Conservation (phyloP, 1,140 invertebrate species). For the Zaprionus ornatus region DNA sequence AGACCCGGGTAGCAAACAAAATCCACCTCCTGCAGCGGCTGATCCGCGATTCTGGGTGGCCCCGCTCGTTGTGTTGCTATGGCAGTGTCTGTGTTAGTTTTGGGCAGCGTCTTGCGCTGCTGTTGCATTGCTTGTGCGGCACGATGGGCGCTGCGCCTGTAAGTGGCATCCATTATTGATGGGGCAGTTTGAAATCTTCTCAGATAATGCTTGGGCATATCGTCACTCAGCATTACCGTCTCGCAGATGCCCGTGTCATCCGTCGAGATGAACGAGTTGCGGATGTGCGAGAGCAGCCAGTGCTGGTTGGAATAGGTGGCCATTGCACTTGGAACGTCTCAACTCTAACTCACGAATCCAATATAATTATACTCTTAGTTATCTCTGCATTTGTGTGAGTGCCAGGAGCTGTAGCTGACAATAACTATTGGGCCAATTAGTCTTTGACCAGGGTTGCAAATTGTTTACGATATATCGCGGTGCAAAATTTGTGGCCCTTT, state of each 20-base stretch:
- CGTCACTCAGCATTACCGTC: slow-evolving; percentile 90
- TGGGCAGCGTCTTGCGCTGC: slow-evolving; percentile 33
- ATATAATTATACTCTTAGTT: slow-evolving; percentile 50
- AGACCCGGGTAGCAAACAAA: slow-evolving; percentile 90
- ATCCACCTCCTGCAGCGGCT: slow-evolving; percentile 84
- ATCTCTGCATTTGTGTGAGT: slow-evolving; percentile 52
- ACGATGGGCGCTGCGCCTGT: slow-evolving; percentile 52
- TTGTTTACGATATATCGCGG: slow-evolving; percentile 26
- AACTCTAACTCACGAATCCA: slow-evolving; percentile 48
- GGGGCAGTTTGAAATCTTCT: slow-evolving; percentile 64
- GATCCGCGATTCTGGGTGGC: slow-evolving; percentile 48
- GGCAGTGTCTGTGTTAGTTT: slow-evolving; percentile 14
- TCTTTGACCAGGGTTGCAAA: slow-evolving; percentile 18
- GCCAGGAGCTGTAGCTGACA: slow-evolving; percentile 31
- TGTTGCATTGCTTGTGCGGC: slow-evolving; percentile 19
- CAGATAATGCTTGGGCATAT: slow-evolving; percentile 88
- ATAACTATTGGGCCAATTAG: slow-evolving; percentile 19
- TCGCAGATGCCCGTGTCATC: slow-evolving; percentile 93
- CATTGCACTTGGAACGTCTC: slow-evolving; percentile 85
- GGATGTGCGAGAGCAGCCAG: slow-evolving; percentile 95
- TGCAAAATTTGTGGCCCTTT: background rate
- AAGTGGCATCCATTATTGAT: slow-evolving; percentile 48
- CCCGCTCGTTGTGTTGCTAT: background rate
- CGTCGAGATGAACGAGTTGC: slow-evolving; percentile 97
- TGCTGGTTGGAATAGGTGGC: slow-evolving; percentile 96